phyloP scores from a whole-genome alignment of 2,113 vertebrate genomes.

The Phalacrocorax brasilianus region DNA sequence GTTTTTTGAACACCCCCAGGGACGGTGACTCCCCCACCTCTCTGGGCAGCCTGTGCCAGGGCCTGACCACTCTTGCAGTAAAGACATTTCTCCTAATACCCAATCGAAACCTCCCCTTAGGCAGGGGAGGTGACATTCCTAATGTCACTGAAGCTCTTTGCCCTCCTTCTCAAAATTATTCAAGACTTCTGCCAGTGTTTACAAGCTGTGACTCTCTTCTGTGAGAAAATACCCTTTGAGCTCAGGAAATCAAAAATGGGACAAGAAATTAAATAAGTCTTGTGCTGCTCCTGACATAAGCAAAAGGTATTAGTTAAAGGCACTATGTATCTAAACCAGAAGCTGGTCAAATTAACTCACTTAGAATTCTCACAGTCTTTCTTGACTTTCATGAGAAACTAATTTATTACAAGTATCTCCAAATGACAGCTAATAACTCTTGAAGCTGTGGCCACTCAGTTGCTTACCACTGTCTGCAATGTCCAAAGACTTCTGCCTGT shows the following conservation, averaged over 20 bases:
- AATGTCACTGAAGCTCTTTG: not conserved
- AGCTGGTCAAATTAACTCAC: not conserved
- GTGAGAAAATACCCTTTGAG: not conserved
- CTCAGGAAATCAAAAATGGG: accelerated
- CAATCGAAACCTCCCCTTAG: no score
- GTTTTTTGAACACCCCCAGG: no score
- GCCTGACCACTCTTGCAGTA: no score
- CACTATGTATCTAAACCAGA: accelerated
- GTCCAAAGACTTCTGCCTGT: accelerated
- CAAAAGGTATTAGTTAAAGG: not conserved
- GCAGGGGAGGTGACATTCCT: not conserved
- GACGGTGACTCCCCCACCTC: no score
- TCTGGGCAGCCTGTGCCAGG: no score
- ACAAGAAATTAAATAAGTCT: not conserved
- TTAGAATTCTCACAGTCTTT: no score
- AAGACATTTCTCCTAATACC: no score
- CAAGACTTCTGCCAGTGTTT: not conserved
- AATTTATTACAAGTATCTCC: not conserved
- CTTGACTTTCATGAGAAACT: no score
- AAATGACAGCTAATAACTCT: not conserved
- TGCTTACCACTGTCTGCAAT: not conserved
- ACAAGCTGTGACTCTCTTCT: not conserved
- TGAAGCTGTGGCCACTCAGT: not conserved
- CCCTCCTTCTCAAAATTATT: not conserved
- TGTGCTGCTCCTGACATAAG: not conserved